A percentile compares a stretch with the other conserved stretches of the same genome.
These are phyloP conservation scores for Drosophila paracracens DNA, from an alignment of 2,888 invertebrate species.

Conservation along the genomic window DNA sequence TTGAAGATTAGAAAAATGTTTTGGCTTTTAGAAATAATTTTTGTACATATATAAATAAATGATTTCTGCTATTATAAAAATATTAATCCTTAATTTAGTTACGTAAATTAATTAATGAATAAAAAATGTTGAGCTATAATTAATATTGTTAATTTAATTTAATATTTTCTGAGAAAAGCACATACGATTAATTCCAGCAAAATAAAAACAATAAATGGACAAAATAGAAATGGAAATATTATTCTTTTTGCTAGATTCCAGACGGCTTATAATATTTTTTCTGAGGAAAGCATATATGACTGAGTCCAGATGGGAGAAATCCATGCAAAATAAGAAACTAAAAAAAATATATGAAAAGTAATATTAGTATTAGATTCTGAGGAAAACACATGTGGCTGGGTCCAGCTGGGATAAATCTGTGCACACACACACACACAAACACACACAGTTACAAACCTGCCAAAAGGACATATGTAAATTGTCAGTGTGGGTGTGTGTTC, in stretches of 20 bases:
- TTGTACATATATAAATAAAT: not conserved
- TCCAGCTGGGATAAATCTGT: constrained; percentile 29
- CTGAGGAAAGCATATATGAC: not conserved
- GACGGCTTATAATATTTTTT: not conserved
- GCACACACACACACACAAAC: constrained; percentile 12
- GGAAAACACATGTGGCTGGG: not conserved
- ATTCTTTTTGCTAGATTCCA: not conserved
- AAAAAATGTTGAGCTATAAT: too few species aligned
- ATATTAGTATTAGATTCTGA: not conserved
- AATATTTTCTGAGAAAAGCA: too few species aligned
- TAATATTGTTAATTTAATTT: too few species aligned
- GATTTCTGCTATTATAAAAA: not conserved
- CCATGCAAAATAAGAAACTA: not conserved
- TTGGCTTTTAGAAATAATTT: not conserved
- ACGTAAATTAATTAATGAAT: too few species aligned
- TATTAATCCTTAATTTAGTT: not conserved
- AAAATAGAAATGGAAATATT: not conserved
- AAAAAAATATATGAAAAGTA: not conserved
- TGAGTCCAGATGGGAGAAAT: not conserved
- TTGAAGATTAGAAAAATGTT: not conserved
- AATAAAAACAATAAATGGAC: not conserved
- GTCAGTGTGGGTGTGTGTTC: constrained; percentile 29
- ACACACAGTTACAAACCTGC: constrained; percentile 37
- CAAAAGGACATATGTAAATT: constrained; percentile 70
- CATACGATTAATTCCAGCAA: too few species aligned